Evolutionary conservation across 2,888 invertebrate genomes (phyloP).

Genomic region (Asteroscopus sphinx): DNA sequence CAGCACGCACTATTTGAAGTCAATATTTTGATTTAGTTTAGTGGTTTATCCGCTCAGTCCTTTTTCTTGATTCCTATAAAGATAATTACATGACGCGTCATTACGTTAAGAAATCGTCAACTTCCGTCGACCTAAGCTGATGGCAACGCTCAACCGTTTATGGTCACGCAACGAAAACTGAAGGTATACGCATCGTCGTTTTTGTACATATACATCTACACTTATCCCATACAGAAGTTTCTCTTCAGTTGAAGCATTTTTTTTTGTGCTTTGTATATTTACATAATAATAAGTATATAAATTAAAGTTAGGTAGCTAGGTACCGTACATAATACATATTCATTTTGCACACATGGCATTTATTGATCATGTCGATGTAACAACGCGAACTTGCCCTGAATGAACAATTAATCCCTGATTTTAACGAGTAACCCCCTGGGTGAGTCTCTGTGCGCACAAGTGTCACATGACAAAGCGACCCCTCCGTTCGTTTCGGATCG

Average conservation of each 20-base stretch:
- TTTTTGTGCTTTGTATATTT: background rate
- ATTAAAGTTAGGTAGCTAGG: too few relatives aligned
- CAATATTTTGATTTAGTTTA: background rate
- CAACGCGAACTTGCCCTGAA: constrained; percentile 65
- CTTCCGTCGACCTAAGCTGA: constrained; percentile 80
- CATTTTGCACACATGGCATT: constrained; percentile 41
- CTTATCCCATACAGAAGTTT: background rate
- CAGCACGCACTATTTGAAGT: background rate
- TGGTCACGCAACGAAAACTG: constrained; percentile 73
- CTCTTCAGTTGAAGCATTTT: background rate
- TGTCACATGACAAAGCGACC: constrained; percentile 88
- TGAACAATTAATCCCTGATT: constrained; percentile 80
- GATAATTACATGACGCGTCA: constrained; percentile 67
- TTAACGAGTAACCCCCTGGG: constrained; percentile 83
- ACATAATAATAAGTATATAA: background rate
- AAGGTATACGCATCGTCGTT: constrained; percentile 46
- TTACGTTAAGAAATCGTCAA: constrained; percentile 82
- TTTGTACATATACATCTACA: constrained; percentile 11
- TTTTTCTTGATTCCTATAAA: constrained; percentile 66
- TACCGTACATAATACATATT: constrained; percentile 1
- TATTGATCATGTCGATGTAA: constrained; percentile 56
- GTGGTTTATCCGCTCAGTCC: constrained; percentile 34
- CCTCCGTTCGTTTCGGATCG: constrained; percentile 80
- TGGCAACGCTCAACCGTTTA: constrained; percentile 66
- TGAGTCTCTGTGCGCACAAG: constrained; percentile 82